These are phyloP conservation scores for Gymnocypris eckloni DNA, from an alignment of 2,797 vertebrate species.

Conservation along the genomic window DNA sequence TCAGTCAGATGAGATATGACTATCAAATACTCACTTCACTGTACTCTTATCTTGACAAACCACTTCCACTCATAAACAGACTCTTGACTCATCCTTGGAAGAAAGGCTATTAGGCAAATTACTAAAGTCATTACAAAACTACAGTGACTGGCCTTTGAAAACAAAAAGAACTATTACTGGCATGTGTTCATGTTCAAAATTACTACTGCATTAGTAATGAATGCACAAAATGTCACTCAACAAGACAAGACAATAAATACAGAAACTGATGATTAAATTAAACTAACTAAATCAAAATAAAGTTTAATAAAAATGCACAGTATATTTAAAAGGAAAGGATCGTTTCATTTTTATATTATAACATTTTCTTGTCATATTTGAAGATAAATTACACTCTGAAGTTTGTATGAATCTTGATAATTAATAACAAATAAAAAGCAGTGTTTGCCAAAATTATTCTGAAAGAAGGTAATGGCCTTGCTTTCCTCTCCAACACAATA, in stretches of 20 bases:
- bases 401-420: neutral
- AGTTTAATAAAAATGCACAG: neutral
- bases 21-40: slow-evolving; percentile 59
- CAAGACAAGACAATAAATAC: neutral
- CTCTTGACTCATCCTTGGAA: slow-evolving; percentile 49
- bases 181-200: slow-evolving; percentile 17
- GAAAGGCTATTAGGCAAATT: slow-evolving; percentile 40
- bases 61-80: slow-evolving; percentile 54
- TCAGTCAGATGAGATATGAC: slow-evolving; percentile 64
- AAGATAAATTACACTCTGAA: neutral
- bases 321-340: neutral
- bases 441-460: slow-evolving; percentile 11
- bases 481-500: slow-evolving; percentile 3
- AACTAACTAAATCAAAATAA: neutral
- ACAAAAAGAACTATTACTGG: slow-evolving; percentile 33
- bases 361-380: neutral
- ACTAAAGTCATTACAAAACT: slow-evolving; percentile 40
- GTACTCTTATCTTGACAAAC: slow-evolving; percentile 56
- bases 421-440: neutral
- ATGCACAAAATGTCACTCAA: neutral
- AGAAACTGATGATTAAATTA: neutral
- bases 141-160: slow-evolving; percentile 23
- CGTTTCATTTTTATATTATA: neutral
- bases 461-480: neutral
- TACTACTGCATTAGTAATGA: neutral